Conservation (phyloP, 2,113 vertebrate genomes). For the Ceyx melanurus region DNA sequence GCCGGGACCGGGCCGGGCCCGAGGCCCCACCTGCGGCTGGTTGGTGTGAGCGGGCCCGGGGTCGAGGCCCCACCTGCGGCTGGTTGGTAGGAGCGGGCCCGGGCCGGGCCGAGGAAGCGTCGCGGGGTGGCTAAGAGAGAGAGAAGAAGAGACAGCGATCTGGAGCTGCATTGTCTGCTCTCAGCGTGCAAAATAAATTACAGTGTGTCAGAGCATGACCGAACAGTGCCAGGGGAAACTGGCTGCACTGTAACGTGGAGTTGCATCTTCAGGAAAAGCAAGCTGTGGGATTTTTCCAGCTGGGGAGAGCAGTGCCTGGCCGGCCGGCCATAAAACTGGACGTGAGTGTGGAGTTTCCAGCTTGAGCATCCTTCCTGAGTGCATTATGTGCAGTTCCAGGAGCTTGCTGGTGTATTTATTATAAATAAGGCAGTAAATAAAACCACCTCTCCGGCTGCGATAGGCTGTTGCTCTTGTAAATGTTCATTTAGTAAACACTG, state of each 20-base stretch:
- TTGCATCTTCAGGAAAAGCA: background rate
- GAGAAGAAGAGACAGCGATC: background rate
- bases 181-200: background rate
- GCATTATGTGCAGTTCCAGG: background rate
- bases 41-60: no score
- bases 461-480: background rate
- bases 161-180: background rate
- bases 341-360: background rate
- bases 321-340: background rate
- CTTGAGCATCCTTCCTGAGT: background rate
- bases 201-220: background rate
- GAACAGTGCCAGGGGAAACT: background rate
- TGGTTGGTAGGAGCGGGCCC: background rate
- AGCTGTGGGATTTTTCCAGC: background rate
- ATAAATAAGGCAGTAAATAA: background rate
- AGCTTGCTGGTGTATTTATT: accelerated
- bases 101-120: background rate
- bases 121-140: background rate
- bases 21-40: background rate
- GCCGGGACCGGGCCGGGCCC: background rate
- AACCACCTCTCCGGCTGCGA: background rate
- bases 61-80: background rate
- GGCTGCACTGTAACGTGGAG: background rate
- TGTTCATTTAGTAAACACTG: background rate
- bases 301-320: background rate